Evolutionary conservation across 2,113 vertebrate genomes (phyloP), one percentile per base, ranked within the genome.

Genomic region (Xiphophorus maculatus): DNA sequence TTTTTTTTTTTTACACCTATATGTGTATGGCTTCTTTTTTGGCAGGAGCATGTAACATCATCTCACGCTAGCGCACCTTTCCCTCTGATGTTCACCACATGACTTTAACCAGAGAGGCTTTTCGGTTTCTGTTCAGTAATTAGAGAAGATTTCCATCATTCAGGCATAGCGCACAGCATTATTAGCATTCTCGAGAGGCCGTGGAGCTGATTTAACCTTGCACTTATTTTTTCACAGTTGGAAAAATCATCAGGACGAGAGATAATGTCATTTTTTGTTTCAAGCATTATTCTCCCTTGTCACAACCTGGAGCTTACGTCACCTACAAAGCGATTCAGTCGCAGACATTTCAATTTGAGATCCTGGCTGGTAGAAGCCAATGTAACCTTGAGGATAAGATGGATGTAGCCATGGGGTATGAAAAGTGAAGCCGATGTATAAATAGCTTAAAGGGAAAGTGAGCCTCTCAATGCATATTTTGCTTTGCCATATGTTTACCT

Each of bases 1-100:
- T 14, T 70, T n/a, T 35, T 61, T 22, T 27, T 60, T 14, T 71
- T 60, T 61, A 9, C 9, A n/a, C 37, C 3, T 22, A 3, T 17
- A 15, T 32, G 28, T 15, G 19, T 30, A 44, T 29, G 22, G 73
- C 27, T 72, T 74, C 44, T 72, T 80, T 75, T 72, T 13, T 69
- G 12, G 1, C 19, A 66, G 63, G 33, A 63, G 17, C 32, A 54
- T 66, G 76, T 42, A 60, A 63, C 35, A 30, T 42, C 48, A 74
- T 66, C 12, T 74, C 62, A 37, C 5, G 27, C 22, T 35, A 3
- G 9, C 27, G 10, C 63, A 67, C 33, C n/a, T 73, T 4, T 12
- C 62, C 40, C 3, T 78, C 25, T 44, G 63, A 6, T 33, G 35
- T 66, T 79, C 42, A 29, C 32, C 32, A 42, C 27, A 30, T 61